Evolutionary conservation across 2,888 invertebrate genomes (phyloP).

Genomic region (Octodonta nipae): DNA sequence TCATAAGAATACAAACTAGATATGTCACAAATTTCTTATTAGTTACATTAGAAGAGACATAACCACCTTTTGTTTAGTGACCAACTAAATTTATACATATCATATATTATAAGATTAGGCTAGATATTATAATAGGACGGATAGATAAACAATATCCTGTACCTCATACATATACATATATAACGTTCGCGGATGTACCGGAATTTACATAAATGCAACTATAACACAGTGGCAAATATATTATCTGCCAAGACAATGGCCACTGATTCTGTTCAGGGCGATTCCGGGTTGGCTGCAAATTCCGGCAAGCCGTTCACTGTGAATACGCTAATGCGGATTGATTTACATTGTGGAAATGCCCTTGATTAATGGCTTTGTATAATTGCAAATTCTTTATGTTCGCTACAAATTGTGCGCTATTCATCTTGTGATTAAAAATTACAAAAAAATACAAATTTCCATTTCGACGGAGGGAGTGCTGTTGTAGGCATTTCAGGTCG

Average conservation of each 20-base stretch:
- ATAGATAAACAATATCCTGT: no score
- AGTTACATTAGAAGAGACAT: no score
- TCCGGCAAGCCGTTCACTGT: conserved; percentile 30
- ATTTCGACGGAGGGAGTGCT: no score
- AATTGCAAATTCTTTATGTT: conserved; percentile 36
- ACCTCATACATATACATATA: no score
- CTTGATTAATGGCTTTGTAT: conserved; percentile 33
- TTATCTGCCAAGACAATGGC: conserved; percentile 25
- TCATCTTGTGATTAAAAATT: conserved; percentile 2
- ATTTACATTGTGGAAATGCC: conserved; percentile 32
- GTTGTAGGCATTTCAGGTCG: background rate
- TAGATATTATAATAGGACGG: no score
- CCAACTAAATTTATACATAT: no score
- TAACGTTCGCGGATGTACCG: no score
- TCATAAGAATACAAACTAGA: no score
- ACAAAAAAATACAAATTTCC: conserved; percentile 11
- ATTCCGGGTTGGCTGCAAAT: conserved; percentile 27
- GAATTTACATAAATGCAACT: conserved; percentile 19
- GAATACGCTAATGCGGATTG: conserved; percentile 34
- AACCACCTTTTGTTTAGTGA: no score
- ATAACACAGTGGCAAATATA: conserved; percentile 20
- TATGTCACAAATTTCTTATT: no score
- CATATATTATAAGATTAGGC: no score
- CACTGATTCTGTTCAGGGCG: conserved; percentile 24
- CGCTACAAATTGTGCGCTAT: background rate